These are phyloP conservation scores for Thripadectes ignobilis DNA, from an alignment of 2,797 vertebrate species.

Conservation along the genomic window DNA sequence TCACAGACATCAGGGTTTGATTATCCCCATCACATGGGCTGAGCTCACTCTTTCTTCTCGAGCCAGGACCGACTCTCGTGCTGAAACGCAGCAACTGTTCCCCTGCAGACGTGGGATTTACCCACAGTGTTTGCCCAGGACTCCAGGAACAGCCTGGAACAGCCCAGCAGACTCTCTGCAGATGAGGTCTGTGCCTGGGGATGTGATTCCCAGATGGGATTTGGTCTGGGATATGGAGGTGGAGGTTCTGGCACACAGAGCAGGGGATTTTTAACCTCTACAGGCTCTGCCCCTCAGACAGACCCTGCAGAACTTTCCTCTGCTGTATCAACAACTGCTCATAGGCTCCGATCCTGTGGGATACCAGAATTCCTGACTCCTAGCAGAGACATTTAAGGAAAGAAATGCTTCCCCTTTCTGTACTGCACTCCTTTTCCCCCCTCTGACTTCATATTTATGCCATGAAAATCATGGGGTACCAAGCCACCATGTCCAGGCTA, in stretches of 20 bases:
- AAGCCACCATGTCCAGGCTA: neutral
- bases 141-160: neutral
- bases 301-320: neutral
- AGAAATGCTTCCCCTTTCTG: neutral
- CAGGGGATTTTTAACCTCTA: neutral
- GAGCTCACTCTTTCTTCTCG: constrained; percentile 11
- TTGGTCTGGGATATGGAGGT: neutral
- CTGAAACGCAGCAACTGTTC: neutral
- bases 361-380: neutral
- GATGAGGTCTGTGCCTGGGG: neutral
- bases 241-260: neutral
- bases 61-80: neutral
- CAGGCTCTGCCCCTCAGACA: neutral
- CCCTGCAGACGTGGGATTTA: neutral
- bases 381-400: neutral
- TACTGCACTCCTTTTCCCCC: neutral
- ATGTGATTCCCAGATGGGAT: neutral
- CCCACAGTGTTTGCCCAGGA: neutral
- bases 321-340: neutral
- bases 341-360: neutral
- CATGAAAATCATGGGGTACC: rapidly evolving
- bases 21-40: neutral
- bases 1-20: constrained; percentile 2
- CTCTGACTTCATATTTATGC: neutral
- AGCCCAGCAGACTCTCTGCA: neutral